phyloP scores from a whole-genome alignment of 2,797 vertebrate genomes.

The Trichosurus vulpecula region DNA sequence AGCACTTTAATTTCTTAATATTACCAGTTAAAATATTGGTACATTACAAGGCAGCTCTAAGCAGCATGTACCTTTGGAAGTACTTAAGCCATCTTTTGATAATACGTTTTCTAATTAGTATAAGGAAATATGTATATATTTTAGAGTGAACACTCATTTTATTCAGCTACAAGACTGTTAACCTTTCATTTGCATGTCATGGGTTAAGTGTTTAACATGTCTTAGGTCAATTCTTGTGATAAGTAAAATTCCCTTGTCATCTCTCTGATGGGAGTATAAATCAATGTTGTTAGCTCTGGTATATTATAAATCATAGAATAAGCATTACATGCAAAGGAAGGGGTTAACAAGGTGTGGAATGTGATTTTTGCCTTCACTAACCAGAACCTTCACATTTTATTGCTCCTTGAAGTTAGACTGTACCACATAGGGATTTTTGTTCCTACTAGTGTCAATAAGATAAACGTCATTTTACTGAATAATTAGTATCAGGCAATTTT shows the following conservation, averaged over 20 bases:
- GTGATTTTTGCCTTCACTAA: neutral
- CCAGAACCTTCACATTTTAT: conserved; percentile 15
- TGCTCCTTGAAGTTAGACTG: neutral
- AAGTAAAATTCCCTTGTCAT: conserved; percentile 7
- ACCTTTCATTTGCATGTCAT: conserved; percentile 11
- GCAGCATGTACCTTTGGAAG: neutral
- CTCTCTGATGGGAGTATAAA: conserved; percentile 1
- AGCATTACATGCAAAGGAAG: neutral
- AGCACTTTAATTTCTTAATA: neutral
- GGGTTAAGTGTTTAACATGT: conserved; percentile 35
- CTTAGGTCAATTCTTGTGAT: neutral
- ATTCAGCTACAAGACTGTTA: neutral
- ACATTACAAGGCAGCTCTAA: neutral
- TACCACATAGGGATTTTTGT: neutral
- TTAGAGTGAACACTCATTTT: conserved; percentile 1
- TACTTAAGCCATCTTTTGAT: neutral
- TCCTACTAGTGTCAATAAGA: neutral
- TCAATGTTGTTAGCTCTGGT: neutral
- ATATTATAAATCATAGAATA: conserved; percentile 6
- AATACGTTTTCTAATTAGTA: neutral
- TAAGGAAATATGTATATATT: neutral
- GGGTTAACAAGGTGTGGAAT: conserved; percentile 32
- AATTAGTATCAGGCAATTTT: conserved; percentile 23
- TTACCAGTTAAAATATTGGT: neutral
- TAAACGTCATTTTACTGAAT: conserved; percentile 34